Base-by-base conservation (phyloP, 2,113 vertebrate genomes). In the Talpa occidentalis region DNA sequence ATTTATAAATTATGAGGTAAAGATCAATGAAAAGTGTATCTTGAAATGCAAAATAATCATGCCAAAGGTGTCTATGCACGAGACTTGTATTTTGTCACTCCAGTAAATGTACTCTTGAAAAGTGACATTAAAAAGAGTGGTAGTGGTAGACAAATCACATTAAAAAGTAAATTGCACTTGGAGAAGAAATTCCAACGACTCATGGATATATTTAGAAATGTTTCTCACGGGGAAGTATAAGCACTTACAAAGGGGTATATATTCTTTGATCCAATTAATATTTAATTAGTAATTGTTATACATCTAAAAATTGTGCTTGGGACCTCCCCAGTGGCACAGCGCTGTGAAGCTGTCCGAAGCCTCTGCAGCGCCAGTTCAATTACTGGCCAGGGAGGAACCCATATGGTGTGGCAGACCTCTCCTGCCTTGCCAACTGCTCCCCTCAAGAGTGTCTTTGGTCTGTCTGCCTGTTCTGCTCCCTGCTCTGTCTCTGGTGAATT, bases 101-200 rank as follows among this genome's bases (percentile, higher is more conserved):
- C 40, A 80, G 19, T 94, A 88, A 88, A 66, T 88, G 30, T 54
- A 64, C n/a, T 15, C 24, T 76, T 35, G 60, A 72, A 90, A 60
- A 88, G n/a, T 67, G n/a, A 47, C 8, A 56, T 89, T 89, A 32
- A 7, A 88, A 92, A 35, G 4, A 10, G 10, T 66, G 67, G 42
- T 32, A 10, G 10, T 66, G 67, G 42, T 32, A 47, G 49, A 67
- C 3, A 16, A 82, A 87, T 59, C 67, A 5, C 24, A 56, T 54
- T 82, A 85, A 73, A 74, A 92, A 91, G 17, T 44, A 93, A 42
- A 64, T 88, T 89, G 30, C 9, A 81, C 32, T 93, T 92, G 44
- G 82, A n/a, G 88, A 90, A 76, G 37, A 88, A 73, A 90, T 88
- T 93, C 52, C 60, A 92, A 54, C 42, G 76, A 70, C 47, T 85